Evolutionary conservation across 2,797 vertebrate species (phyloP).

Genomic region (Anguilla megastoma): DNA sequence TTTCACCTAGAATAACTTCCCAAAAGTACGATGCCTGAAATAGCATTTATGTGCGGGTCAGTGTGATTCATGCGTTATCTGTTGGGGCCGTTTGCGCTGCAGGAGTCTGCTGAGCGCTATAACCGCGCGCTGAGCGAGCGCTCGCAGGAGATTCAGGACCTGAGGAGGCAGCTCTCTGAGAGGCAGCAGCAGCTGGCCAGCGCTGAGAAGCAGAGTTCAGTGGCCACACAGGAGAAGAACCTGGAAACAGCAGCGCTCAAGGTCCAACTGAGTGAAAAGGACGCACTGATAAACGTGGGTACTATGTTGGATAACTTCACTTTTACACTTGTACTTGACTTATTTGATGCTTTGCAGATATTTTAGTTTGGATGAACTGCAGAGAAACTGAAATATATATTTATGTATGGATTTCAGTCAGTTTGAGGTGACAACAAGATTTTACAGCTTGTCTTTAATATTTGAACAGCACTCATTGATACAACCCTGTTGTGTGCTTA

Average conservation of each 20-base stretch:
- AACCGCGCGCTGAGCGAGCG: slow-evolving; percentile 69
- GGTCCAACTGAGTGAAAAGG: slow-evolving; percentile 70
- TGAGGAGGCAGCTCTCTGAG: slow-evolving; percentile 70
- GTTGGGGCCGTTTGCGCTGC: neutral
- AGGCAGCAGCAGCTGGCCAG: slow-evolving; percentile 63
- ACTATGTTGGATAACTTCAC: neutral
- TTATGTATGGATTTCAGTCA: neutral
- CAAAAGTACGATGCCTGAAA: neutral
- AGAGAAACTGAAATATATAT: neutral
- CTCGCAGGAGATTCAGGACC: slow-evolving; percentile 70
- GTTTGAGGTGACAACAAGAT: neutral
- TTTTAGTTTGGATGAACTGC: neutral
- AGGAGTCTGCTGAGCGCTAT: slow-evolving; percentile 75
- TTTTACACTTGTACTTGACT: neutral
- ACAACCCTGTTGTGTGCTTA: neutral
- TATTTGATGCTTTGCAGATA: neutral
- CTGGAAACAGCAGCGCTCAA: slow-evolving; percentile 65
- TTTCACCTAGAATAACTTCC: neutral
- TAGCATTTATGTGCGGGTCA: neutral
- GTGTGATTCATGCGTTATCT: neutral
- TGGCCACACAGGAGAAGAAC: slow-evolving; percentile 62
- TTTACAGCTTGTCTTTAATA: neutral
- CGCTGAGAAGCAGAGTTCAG: slow-evolving; percentile 61
- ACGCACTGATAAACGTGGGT: slow-evolving; percentile 73
- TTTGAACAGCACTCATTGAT: neutral